A percentile compares a stretch with the other conserved stretches of the same genome.
phyloP scores from a whole-genome alignment of 2,888 invertebrate species.

The Drosophila neonasuta region DNA sequence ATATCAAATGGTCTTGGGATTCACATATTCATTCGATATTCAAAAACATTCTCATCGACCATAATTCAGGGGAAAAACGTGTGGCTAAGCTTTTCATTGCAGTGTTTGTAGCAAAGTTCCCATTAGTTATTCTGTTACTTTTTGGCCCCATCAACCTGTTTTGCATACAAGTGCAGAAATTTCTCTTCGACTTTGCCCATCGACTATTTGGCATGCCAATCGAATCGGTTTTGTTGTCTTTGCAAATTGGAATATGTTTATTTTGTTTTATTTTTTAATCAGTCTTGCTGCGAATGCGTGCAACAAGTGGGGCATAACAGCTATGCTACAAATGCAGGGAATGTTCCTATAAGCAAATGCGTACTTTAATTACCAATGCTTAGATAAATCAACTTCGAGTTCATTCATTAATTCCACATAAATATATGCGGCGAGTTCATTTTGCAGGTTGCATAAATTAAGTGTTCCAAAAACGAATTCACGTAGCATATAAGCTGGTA shows the following conservation, averaged over 20 bases:
- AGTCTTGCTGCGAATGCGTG: constrained; percentile 1
- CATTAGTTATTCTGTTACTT: constrained; percentile 1
- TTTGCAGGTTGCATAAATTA: constrained; percentile 11
- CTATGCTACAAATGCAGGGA: neutral
- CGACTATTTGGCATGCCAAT: constrained; percentile 40
- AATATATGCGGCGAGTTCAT: neutral
- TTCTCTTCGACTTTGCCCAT: constrained; percentile 42
- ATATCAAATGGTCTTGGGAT: constrained; percentile 10
- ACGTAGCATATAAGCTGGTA: neutral
- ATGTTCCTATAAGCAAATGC: neutral
- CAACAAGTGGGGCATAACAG: constrained; percentile 7
- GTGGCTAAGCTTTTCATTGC: constrained; percentile 5
- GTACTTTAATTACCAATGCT: neutral
- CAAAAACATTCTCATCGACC: neutral
- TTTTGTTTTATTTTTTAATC: neutral
- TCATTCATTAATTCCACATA: neutral
- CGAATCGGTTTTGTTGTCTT: constrained; percentile 3
- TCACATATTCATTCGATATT: constrained; percentile 9
- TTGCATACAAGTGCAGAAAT: constrained; percentile 48
- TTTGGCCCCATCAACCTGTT: constrained; percentile 14
- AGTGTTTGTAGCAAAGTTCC: neutral
- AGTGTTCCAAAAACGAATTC: neutral
- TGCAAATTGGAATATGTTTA: constrained; percentile 24
- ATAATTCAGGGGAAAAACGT: constrained; percentile 3
- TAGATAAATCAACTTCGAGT: neutral